Conservation (phyloP, 2,888 invertebrate genomes). For the Congeria kusceri region DNA sequence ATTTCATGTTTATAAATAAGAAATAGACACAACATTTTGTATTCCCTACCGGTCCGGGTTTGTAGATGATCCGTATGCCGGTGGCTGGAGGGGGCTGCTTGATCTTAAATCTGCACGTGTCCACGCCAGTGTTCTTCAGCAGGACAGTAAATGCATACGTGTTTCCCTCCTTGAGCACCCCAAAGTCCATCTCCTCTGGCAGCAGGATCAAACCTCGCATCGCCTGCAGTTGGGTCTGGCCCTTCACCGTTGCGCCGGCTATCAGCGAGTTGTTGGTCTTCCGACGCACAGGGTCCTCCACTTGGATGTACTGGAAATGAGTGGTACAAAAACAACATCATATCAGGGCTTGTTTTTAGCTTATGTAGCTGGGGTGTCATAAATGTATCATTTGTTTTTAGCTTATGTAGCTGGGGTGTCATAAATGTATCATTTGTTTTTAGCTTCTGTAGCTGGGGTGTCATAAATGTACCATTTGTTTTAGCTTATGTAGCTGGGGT, state of each 20-base stretch:
- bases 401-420: too few relatives aligned
- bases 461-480: too few relatives aligned
- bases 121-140: constrained; percentile 84
- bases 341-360: background rate
- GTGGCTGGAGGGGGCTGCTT: constrained; percentile 85
- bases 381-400: too few relatives aligned
- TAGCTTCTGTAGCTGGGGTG: too few relatives aligned
- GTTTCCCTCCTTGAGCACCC: constrained; percentile 83
- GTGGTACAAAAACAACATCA: too few relatives aligned
- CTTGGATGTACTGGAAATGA: constrained; percentile 73
- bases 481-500: too few relatives aligned
- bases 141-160: constrained; percentile 81
- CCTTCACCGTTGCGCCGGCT: constrained; percentile 80
- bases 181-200: constrained; percentile 84
- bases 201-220: constrained; percentile 83
- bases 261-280: constrained; percentile 79
- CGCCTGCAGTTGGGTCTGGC: constrained; percentile 72
- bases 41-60: constrained; percentile 83
- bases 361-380: background rate
- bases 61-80: constrained; percentile 83
- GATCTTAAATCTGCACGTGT: constrained; percentile 84
- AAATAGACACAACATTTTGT: constrained; percentile 16
- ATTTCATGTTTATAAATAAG: background rate
- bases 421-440: too few relatives aligned
- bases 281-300: constrained; percentile 84